These are phyloP conservation scores for Reticulitermes lucifugus DNA, from an alignment of 2,888 invertebrate species.

Conservation along the genomic window DNA sequence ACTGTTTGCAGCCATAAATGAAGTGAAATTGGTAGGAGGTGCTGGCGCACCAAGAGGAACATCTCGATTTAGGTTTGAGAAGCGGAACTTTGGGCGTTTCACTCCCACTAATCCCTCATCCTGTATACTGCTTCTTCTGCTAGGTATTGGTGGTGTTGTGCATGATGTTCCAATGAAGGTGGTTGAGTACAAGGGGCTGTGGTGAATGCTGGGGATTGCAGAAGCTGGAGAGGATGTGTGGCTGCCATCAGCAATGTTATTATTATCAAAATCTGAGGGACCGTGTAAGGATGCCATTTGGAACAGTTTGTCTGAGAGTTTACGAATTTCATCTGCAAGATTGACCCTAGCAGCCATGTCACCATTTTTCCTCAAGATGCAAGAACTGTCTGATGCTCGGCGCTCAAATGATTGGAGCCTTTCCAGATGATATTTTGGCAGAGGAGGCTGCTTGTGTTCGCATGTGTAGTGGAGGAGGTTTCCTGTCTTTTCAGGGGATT, in stretches of 20 bases:
- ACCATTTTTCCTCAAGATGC: conserved; percentile 67
- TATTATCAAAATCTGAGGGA: conserved; percentile 15
- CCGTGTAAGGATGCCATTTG: conserved; percentile 53
- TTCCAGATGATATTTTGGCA: conserved; percentile 51
- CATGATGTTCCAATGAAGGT: background rate
- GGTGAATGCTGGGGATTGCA: background rate
- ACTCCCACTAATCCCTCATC: conserved; percentile 26
- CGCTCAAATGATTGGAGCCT: conserved; percentile 68
- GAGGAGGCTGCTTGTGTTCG: conserved; percentile 35
- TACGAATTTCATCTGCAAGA: conserved; percentile 85
- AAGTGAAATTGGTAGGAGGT: conserved; percentile 44
- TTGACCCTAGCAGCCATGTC: conserved; percentile 59
- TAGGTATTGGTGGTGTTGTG: conserved; percentile 18
- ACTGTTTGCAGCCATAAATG: conserved; percentile 39
- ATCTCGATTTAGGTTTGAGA: conserved; percentile 77
- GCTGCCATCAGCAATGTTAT: background rate
- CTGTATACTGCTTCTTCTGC: background rate
- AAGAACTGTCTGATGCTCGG: conserved; percentile 83
- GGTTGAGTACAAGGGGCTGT: background rate
- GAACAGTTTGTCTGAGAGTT: conserved; percentile 82
- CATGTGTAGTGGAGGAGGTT: conserved; percentile 19
- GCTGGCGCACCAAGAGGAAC: conserved; percentile 74
- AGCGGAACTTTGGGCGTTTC: conserved; percentile 71
- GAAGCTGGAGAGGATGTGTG: background rate
- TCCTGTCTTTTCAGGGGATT: conserved; percentile 58